phyloP scores from a whole-genome alignment of 1,140 invertebrate species.

The Drosophila varians region DNA sequence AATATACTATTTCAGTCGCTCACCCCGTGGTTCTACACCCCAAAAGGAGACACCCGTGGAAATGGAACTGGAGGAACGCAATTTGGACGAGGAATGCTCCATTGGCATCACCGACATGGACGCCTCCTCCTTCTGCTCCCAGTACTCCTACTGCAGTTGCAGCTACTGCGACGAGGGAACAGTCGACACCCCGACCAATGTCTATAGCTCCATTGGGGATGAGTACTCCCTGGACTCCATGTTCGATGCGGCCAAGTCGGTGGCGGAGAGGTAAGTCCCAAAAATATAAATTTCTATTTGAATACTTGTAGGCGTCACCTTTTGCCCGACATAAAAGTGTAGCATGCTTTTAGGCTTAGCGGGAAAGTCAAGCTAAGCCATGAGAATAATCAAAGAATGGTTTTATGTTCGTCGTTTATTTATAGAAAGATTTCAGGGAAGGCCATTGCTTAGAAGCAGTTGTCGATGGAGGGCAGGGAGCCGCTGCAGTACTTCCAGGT shows the following conservation, averaged over 20 bases:
- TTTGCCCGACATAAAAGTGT: background rate
- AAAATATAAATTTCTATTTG: background rate
- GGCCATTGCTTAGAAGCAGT: constrained; percentile 46
- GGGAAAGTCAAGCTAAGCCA: too few species aligned
- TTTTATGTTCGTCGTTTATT: constrained; percentile 10
- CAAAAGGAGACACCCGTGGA: constrained; percentile 32
- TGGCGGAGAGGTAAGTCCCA: constrained; percentile 67
- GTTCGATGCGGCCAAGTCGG: constrained; percentile 50
- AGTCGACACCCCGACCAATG: constrained; percentile 50
- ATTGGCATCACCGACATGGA: constrained; percentile 80
- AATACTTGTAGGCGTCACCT: constrained; percentile 8
- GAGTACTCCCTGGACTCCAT: constrained; percentile 77
- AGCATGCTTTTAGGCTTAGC: constrained; percentile 23
- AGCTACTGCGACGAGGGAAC: constrained; percentile 84
- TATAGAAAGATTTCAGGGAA: background rate
- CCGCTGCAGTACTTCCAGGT: constrained; percentile 52
- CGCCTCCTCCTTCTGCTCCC: constrained; percentile 84
- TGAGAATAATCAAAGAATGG: background rate
- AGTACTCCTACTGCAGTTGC: constrained; percentile 85
- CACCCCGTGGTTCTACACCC: constrained; percentile 20
- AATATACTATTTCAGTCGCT: constrained; percentile 51
- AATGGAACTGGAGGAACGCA: constrained; percentile 11
- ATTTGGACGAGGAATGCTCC: constrained; percentile 69
- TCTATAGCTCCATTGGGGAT: constrained; percentile 72
- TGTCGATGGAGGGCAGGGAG: constrained; percentile 43